Evolutionary conservation across 2,888 invertebrate genomes (phyloP).

Genomic region (Pristionchus arcanus): DNA sequence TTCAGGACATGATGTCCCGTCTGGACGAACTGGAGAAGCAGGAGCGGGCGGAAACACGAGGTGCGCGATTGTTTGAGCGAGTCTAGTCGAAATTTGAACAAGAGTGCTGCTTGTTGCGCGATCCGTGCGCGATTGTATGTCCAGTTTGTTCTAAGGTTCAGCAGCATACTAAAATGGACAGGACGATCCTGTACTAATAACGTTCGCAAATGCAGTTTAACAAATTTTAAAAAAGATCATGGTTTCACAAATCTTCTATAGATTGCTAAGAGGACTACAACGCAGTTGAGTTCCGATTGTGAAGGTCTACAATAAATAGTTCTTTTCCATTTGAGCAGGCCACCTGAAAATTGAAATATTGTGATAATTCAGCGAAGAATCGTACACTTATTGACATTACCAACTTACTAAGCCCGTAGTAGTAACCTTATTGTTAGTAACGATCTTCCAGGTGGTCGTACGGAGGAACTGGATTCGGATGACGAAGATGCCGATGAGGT

Average conservation of each 20-base stretch:
- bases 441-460: neutral
- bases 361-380: no score
- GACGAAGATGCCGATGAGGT: neutral
- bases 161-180: neutral
- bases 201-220: no score
- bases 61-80: neutral
- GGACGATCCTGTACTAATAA: neutral
- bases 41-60: neutral
- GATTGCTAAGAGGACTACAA: no score
- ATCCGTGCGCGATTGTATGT: slow-evolving; percentile 1
- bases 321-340: no score
- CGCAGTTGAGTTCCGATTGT: no score
- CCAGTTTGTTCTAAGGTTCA: neutral
- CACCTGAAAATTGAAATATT: no score
- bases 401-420: no score
- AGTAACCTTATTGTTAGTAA: no score
- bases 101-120: neutral
- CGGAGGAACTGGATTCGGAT: slow-evolving; percentile 7
- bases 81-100: slow-evolving; percentile 1
- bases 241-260: no score
- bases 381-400: no score
- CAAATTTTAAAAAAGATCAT: no score
- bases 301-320: no score
- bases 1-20: slow-evolving; percentile 37
- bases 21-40: slow-evolving; percentile 46